Base-by-base conservation (phyloP, 1,140 invertebrate genomes). In the Drosophila auraria region DNA sequence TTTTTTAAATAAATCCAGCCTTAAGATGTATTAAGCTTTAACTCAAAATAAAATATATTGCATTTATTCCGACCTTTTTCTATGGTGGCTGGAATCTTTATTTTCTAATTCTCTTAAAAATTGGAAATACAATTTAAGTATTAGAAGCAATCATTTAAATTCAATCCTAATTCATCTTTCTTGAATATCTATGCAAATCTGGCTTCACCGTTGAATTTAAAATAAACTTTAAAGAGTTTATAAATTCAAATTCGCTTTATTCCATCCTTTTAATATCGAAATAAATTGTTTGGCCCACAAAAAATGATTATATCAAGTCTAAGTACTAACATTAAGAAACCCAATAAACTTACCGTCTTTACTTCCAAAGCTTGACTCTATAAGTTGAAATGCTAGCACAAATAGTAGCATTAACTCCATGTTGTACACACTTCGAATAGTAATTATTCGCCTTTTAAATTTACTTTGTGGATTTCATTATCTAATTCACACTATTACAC, bases 401-500 rank as follows among this genome's bases (percentile, higher is more conserved):
- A 73, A 73, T 23, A 61, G 27, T 25, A 73, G 47, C 56, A 73
- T 11, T 40, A 61, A 51, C 45, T 73, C 70, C 70, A 73, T 73
- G 54, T 60, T 60, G 54, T 42, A 30, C 36, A 44, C 11, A 36
- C 44, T 30, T 44, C 42, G 11, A 23, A 38, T 50, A 17, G 20
- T 36, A n/a, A 23, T 30, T 40, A 71, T 47, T 42, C 23, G 33
- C 17, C 27, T 14, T 59, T 73, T 51, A 53, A 30, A 30, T 73
- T 61, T 51, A 61, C 15, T 44, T 73, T 3, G 17, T 20, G 36
- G 3, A 9, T 44, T 23, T 38, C 27, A 49, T 68, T 51, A 33
- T 68, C 45, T 50, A 40, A 38, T 49, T 23, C 42, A 36, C 50
- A 40, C 25, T 25, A 20, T 14, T 9, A 11, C n/a, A 59, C 44